Evolutionary conservation across 2,797 vertebrate genomes (phyloP).

Genomic region (Enteromius unitaeniatus): DNA sequence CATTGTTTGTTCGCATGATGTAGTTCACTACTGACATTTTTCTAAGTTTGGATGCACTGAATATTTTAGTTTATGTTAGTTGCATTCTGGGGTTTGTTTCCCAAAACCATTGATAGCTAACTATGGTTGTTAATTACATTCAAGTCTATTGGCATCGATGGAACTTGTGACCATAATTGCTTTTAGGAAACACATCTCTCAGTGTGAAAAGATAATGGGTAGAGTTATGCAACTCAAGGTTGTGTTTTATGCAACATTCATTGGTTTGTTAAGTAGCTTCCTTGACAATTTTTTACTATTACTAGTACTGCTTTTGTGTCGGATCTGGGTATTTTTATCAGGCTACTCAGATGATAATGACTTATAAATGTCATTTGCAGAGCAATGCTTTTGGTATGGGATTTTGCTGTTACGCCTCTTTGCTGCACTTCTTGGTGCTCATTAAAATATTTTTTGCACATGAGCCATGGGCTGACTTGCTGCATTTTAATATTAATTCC

Average conservation of each 20-base stretch:
- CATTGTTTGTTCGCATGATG: background rate
- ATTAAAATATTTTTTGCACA: background rate
- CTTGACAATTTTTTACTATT: background rate
- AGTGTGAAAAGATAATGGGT: background rate
- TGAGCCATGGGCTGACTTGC: conserved; percentile 2
- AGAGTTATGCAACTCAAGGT: background rate
- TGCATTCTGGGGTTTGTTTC: background rate
- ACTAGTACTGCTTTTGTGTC: background rate
- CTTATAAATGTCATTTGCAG: background rate
- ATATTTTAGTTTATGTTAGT: background rate
- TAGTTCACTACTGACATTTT: background rate
- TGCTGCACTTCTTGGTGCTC: background rate
- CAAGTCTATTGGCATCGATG: background rate
- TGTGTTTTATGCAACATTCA: background rate
- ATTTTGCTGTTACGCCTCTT: background rate
- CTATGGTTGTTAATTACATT: background rate
- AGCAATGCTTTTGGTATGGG: background rate
- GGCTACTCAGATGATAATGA: background rate
- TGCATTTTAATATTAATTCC: conserved; percentile 16
- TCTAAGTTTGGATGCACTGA: background rate
- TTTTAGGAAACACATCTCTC: background rate
- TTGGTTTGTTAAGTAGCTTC: background rate
- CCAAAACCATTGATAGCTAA: background rate
- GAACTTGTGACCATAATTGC: background rate
- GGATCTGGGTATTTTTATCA: background rate